phyloP scores from a whole-genome alignment of 2,113 vertebrate genomes.

The Calonectris borealis region DNA sequence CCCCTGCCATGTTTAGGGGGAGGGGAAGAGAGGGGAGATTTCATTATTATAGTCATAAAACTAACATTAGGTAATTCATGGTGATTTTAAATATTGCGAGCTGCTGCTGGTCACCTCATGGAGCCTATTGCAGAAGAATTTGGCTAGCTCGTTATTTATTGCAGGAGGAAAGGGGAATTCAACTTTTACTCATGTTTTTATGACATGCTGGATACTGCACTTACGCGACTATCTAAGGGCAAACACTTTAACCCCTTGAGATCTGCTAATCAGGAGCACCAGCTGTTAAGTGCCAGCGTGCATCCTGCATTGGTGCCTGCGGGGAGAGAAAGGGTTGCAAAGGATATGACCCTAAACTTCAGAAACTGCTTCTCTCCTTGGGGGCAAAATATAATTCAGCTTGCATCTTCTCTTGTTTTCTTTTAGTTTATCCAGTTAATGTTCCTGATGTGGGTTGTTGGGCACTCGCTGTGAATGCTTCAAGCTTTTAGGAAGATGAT shows the following conservation, averaged over 20 bases:
- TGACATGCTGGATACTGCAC: background rate
- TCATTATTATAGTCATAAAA: background rate
- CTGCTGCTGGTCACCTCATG: background rate
- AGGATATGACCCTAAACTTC: constrained; percentile 43
- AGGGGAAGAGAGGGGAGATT: background rate
- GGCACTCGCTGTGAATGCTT: constrained; percentile 18
- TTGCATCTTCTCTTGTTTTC: constrained; percentile 29
- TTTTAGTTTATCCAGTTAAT: constrained; percentile 5
- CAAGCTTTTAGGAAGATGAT: constrained; percentile 17
- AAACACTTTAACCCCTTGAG: constrained; percentile 60
- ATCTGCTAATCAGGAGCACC: constrained; percentile 43
- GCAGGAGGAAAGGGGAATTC: background rate
- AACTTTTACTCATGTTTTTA: background rate
- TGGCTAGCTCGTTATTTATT: background rate
- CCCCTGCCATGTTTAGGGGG: background rate
- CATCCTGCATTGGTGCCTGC: background rate
- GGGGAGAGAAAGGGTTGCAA: background rate
- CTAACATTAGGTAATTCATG: background rate
- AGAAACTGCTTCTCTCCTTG: background rate
- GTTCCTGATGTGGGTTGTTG: background rate
- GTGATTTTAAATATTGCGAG: background rate
- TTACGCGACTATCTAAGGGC: background rate
- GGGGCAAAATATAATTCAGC: constrained; percentile 26
- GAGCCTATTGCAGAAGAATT: background rate
- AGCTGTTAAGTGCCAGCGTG: constrained; percentile 24